Evolutionary conservation across 2,888 invertebrate genomes (phyloP).

Genomic region (Crepidodera aurea): DNA sequence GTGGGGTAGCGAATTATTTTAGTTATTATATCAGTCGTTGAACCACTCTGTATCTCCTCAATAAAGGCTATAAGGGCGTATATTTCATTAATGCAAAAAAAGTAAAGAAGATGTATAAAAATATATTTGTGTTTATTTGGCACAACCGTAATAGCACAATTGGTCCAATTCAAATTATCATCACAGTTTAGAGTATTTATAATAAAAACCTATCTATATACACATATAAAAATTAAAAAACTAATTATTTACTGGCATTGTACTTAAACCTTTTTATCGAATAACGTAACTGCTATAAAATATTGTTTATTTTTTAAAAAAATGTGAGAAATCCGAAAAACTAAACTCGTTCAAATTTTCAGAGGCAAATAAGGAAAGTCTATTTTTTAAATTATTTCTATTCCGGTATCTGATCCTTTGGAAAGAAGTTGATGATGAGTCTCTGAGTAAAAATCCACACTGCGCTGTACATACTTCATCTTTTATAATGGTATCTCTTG

Average conservation of each 20-base stretch:
- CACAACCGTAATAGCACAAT: constrained; percentile 11
- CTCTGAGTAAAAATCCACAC: constrained; percentile 78
- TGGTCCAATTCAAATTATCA: constrained; percentile 3
- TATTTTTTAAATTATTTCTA: neutral
- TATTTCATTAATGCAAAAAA: no score
- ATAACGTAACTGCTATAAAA: no score
- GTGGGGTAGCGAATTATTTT: no score
- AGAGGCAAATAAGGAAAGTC: neutral
- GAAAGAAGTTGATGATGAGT: constrained; percentile 54
- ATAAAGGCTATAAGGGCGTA: no score
- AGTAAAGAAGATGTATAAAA: constrained; percentile 14
- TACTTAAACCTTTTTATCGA: no score
- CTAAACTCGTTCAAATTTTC: constrained; percentile 3
- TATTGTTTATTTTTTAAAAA: constrained; percentile 10
- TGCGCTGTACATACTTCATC: constrained; percentile 93
- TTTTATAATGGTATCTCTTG: constrained; percentile 79
- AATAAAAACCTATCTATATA: constrained; percentile 2
- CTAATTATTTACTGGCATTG: no score
- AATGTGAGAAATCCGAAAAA: constrained; percentile 17
- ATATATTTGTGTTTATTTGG: constrained; percentile 11
- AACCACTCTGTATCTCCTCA: no score
- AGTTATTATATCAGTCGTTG: no score
- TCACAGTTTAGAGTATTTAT: constrained; percentile 13
- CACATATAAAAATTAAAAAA: no score
- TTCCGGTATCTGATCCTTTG: constrained; percentile 11